These are phyloP conservation scores for Zaprionus tsacasi DNA, from an alignment of 1,140 invertebrate genomes.

Conservation along the genomic window DNA sequence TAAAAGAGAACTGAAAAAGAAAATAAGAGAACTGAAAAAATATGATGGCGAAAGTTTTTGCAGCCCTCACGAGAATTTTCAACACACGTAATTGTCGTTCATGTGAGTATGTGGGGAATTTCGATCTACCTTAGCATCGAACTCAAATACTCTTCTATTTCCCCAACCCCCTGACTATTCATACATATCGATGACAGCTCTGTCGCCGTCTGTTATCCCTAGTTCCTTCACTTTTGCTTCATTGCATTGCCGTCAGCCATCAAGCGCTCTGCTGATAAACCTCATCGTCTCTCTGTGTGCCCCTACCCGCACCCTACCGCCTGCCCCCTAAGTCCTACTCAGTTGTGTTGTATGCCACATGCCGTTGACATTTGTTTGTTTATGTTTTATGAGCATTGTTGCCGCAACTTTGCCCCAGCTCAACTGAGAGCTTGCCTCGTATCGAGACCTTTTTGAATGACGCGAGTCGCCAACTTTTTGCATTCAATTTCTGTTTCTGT, in stretches of 20 bases:
- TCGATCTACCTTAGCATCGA: background rate
- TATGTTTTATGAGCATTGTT: constrained; percentile 78
- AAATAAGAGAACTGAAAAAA: constrained; percentile 28
- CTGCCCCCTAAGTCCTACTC: background rate
- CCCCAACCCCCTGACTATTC: constrained; percentile 7
- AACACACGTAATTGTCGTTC: constrained; percentile 36
- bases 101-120: constrained; percentile 3
- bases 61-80: constrained; percentile 26
- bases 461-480: constrained; percentile 52
- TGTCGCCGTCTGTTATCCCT: constrained; percentile 25
- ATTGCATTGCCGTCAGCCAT: constrained; percentile 54
- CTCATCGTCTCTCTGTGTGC: background rate
- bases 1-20: constrained; percentile 3
- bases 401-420: constrained; percentile 58
- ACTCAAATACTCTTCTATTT: background rate
- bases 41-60: constrained; percentile 53
- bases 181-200: constrained; percentile 57
- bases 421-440: constrained; percentile 8
- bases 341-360: constrained; percentile 31
- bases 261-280: constrained; percentile 29
- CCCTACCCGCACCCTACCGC: background rate
- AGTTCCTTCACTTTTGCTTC: constrained; percentile 62
- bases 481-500: constrained; percentile 57
- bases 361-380: constrained; percentile 73
- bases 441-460: constrained; percentile 41